A percentile compares a stretch with the other conserved stretches of the same genome.
Conservation (phyloP, 2,888 invertebrate genomes). For the Cetonia aurata region DNA sequence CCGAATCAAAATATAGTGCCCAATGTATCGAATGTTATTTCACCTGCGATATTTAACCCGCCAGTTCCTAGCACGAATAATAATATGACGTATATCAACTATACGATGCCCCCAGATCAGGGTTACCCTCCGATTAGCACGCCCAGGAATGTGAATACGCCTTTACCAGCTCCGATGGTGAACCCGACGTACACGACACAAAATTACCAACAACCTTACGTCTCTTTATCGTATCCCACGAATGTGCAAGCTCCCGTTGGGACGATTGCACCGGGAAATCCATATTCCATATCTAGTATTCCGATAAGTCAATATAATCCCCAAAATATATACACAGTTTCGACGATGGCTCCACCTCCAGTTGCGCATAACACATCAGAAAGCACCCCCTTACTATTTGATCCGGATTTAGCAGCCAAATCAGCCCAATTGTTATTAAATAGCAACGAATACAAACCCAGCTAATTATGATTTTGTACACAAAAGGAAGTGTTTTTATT, state of each 20-base stretch:
- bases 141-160: slow-evolving; percentile 33
- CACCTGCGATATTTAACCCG: neutral
- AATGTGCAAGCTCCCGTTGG: neutral
- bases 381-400: slow-evolving; percentile 58
- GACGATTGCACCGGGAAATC: slow-evolving; percentile 1
- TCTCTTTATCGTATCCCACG: slow-evolving; percentile 20
- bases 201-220: slow-evolving; percentile 25
- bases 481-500: too few species aligned
- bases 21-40: neutral
- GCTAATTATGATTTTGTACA: slow-evolving; percentile 42
- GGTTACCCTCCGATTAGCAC: slow-evolving; percentile 41
- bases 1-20: slow-evolving; percentile 17
- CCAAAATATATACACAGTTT: slow-evolving; percentile 11
- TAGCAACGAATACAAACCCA: slow-evolving; percentile 54
- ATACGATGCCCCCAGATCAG: slow-evolving; percentile 26
- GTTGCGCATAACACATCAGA: neutral
- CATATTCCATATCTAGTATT: slow-evolving; percentile 6
- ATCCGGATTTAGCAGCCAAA: slow-evolving; percentile 64
- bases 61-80: slow-evolving; percentile 21
- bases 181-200: slow-evolving; percentile 10
- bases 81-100: slow-evolving; percentile 34
- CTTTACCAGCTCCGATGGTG: slow-evolving; percentile 16
- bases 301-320: slow-evolving; percentile 11
- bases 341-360: slow-evolving; percentile 10
- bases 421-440: slow-evolving; percentile 64